Evolutionary conservation across 2,113 vertebrate genomes (phyloP).

Genomic region (Butorides virescens): DNA sequence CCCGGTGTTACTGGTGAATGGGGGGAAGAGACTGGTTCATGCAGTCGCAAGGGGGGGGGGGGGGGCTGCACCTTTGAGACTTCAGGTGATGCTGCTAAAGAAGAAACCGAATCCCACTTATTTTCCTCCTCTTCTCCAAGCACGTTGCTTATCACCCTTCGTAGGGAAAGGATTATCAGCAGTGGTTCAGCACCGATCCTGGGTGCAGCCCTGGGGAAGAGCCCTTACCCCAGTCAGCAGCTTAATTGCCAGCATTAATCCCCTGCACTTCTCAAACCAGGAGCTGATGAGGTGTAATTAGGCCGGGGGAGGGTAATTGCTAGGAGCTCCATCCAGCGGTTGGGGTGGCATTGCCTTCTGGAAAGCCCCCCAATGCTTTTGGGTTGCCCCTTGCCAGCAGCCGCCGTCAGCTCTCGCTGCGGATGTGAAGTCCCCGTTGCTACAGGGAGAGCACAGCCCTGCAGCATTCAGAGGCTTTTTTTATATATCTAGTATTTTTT

Average conservation of each 20-base stretch:
- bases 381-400: not conserved
- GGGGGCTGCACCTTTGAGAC: not conserved
- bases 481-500: too few species aligned
- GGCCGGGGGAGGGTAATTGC: not conserved
- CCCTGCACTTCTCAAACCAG: not conserved
- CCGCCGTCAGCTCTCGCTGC: not conserved
- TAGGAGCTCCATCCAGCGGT: not conserved
- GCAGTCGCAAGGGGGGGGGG: fast-evolving
- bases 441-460: not conserved
- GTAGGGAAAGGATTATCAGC: not conserved
- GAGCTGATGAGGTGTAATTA: not conserved
- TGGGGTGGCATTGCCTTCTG: not conserved
- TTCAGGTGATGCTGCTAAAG: not conserved
- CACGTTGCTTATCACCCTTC: not conserved
- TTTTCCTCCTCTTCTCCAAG: not conserved
- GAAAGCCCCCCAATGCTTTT: not conserved
- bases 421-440: not conserved
- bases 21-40: not conserved
- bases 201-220: not conserved
- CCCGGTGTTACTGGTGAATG: not conserved
- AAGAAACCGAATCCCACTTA: not conserved
- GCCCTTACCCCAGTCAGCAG: not conserved
- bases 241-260: not conserved
- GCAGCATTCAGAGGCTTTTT: not conserved
- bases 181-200: not conserved